phyloP scores from a whole-genome alignment of 2,797 vertebrate species.

The Sarcophilus harrisii region DNA sequence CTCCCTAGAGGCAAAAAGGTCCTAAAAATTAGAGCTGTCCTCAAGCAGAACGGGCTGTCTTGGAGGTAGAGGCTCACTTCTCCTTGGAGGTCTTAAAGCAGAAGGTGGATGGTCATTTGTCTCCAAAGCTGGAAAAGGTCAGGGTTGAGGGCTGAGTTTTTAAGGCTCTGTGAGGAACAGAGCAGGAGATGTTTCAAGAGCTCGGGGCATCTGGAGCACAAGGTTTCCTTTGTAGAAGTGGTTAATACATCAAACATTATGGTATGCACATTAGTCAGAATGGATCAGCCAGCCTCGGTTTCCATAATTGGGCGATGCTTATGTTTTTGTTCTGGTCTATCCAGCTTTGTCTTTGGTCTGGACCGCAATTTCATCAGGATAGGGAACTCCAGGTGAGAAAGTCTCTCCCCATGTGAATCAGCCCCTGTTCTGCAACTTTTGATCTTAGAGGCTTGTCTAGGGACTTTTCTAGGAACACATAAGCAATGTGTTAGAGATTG shows the following conservation, averaged over 20 bases:
- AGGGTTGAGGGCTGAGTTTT: neutral
- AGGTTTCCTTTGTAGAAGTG: neutral
- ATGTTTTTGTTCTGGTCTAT: neutral
- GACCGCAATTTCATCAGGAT: neutral
- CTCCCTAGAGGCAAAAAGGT: neutral
- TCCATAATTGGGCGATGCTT: neutral
- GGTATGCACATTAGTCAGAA: neutral
- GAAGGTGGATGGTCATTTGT: neutral
- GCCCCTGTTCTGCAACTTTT: neutral
- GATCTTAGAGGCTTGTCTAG: neutral
- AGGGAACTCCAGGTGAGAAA: neutral
- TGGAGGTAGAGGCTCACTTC: neutral
- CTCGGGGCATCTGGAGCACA: neutral
- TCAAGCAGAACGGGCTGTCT: neutral
- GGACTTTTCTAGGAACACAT: neutral
- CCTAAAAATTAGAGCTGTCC: neutral
- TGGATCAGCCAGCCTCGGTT: neutral
- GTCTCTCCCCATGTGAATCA: neutral
- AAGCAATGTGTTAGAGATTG: neutral
- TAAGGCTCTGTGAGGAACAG: neutral
- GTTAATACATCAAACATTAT: neutral
- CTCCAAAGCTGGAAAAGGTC: neutral
- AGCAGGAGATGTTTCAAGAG: neutral
- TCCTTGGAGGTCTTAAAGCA: neutral
- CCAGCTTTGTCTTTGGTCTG: neutral